phyloP scores from a whole-genome alignment of 2,113 vertebrate genomes.

The Daubentonia madagascariensis region DNA sequence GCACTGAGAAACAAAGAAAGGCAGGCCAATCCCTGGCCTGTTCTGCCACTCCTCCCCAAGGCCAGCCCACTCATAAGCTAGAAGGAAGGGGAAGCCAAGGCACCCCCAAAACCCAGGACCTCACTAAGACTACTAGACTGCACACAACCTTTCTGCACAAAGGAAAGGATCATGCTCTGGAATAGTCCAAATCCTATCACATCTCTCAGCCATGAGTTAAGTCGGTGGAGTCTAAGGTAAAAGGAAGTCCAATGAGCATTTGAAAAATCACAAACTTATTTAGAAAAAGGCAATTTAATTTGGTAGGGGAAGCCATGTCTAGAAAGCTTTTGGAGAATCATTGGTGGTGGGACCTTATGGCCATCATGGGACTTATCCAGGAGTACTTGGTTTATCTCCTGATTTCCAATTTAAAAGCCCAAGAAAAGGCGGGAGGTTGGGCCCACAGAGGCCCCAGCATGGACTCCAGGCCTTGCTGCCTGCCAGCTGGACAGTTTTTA shows the following conservation, averaged over 20 bases:
- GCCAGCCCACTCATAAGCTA: not conserved
- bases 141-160: no score
- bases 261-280: not conserved
- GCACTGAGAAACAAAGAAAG: conserved; percentile 1
- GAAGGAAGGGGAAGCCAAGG: not conserved
- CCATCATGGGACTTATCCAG: not conserved
- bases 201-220: not conserved
- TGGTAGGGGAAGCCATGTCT: not conserved
- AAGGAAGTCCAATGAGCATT: not conserved
- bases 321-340: not conserved
- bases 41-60: not conserved
- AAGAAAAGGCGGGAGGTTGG: no score
- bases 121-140: not conserved
- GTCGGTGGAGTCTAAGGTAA: not conserved
- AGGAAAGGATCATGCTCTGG: not conserved
- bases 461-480: no score
- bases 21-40: not conserved
- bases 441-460: no score
- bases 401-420: not conserved
- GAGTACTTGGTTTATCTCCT: not conserved
- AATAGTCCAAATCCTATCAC: not conserved
- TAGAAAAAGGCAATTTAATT: not conserved
- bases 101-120: not conserved
- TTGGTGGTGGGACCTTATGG: not conserved
- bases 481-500: no score